Evolutionary conservation across 1,140 invertebrate species (phyloP), one percentile per base, ranked within the genome.

Genomic region (Gryllus bimaculatus): DNA sequence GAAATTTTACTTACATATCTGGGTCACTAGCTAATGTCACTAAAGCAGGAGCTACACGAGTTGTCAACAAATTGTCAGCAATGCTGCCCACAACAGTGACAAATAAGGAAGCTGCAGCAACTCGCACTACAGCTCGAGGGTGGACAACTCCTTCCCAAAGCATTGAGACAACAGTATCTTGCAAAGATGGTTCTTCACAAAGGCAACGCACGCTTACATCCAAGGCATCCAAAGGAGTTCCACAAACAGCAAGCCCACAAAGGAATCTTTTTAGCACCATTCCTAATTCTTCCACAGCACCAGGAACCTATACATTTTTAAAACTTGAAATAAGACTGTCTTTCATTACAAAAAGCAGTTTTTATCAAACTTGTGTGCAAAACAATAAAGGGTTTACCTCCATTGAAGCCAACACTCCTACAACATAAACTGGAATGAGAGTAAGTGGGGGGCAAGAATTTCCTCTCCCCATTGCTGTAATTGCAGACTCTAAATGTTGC

Each of bases 121-220:
- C 85, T 82, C 91, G 87, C 47, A 93, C 90, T 66, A 85, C 84
- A 39, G 90, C 85, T 79, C 90, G 88, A 80, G 89, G 87, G 86
- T 93, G 91, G 4, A 92, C 90, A 18, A 93, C 90, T 77, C 90
- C 90, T 84, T 93, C 91, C 90, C 92, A 92, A 21, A 94, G 85
- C 80, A 91, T 89, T 79, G 88, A 86, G 77, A 94, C 84, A 76
- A 92, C 86, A 73, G 80, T 78, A 13, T 83, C 82, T 21, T 82
- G 82, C 21, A 81, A 74, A 54, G 74, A 74, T 78, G 73, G 15
- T 15, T 78, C 48, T 54, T 79, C 79, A 79, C 83, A 86, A 48
- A 88, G 80, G 80, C 88, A 85, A 75, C 81, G 81, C 48, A 88
- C 82, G 21, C 85, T 83, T 48, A 85, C 83, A 74, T 88, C 85